phyloP scores from a whole-genome alignment of 1,140 invertebrate genomes.

The Drosophila aff. region DNA sequence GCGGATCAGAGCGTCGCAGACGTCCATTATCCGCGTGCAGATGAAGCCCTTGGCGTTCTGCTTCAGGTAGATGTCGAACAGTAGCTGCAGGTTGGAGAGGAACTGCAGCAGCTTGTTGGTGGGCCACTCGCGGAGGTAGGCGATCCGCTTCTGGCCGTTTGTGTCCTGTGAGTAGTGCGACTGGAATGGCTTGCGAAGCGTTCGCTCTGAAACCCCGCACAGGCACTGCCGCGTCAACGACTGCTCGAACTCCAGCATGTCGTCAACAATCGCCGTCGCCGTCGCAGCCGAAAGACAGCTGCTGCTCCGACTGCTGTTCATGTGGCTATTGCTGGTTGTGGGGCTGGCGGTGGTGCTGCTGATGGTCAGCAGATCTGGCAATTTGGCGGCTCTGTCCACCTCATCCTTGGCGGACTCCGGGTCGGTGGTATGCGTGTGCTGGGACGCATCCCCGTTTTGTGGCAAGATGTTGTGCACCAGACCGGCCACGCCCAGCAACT shows the following conservation, averaged over 20 bases:
- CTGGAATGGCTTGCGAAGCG: constrained; percentile 89
- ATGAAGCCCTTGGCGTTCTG: constrained; percentile 92
- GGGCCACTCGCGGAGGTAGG: constrained; percentile 89
- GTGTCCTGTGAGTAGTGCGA: constrained; percentile 86
- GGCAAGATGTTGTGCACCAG: constrained; percentile 75
- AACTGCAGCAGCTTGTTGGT: constrained; percentile 90
- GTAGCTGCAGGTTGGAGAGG: constrained; percentile 91
- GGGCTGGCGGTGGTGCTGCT: constrained; percentile 14
- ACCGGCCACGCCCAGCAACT: constrained; percentile 66
- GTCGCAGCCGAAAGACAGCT: constrained; percentile 26
- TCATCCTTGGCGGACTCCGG: constrained; percentile 56
- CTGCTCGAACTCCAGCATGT: constrained; percentile 86
- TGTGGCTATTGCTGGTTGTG: constrained; percentile 13
- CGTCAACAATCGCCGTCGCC: constrained; percentile 55
- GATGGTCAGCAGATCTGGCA: constrained; percentile 61
- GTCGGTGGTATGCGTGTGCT: constrained; percentile 4
- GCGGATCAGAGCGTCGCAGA: constrained; percentile 91
- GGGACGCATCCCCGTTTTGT: constrained; percentile 38
- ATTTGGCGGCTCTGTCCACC: constrained; percentile 71
- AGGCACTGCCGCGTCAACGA: constrained; percentile 90
- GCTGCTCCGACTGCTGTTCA: constrained; percentile 37
- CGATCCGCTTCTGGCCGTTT: constrained; percentile 86
- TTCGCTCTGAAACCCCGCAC: constrained; percentile 90
- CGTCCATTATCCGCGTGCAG: constrained; percentile 91
- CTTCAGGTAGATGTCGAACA: constrained; percentile 93